Conservation (phyloP, 2,888 invertebrate species). For the Microplitis manilae region DNA sequence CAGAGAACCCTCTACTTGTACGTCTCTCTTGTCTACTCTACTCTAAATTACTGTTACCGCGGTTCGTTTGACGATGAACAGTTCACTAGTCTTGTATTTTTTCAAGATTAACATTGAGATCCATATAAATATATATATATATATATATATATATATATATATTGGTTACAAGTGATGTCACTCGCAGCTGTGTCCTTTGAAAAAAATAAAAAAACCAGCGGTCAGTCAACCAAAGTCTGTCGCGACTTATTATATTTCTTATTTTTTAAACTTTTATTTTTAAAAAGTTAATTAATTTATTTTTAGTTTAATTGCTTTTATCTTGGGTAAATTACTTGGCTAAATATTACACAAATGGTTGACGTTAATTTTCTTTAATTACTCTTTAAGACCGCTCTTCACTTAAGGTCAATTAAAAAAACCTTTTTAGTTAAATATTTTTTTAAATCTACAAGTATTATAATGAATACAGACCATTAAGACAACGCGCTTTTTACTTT, state of each 20-base stretch:
- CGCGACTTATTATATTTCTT: conserved; percentile 26
- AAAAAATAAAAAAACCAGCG: conserved; percentile 38
- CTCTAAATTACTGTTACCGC: neutral
- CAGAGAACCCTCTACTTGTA: conserved; percentile 6
- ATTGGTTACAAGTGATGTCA: conserved; percentile 28
- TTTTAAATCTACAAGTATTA: neutral
- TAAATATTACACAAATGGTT: conserved; percentile 50
- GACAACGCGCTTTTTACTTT: too few relatives aligned
- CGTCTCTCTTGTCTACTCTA: neutral
- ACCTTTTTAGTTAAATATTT: conserved; percentile 35
- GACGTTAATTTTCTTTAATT: conserved; percentile 61
- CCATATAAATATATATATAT: neutral
- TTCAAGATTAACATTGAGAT: conserved; percentile 7
- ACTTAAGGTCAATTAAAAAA: conserved; percentile 53
- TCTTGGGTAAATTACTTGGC: neutral
- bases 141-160: neutral
- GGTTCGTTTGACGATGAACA: conserved; percentile 20
- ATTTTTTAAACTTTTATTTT: conserved; percentile 2
- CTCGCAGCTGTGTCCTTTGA: conserved; percentile 45
- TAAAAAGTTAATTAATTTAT: conserved; percentile 13
- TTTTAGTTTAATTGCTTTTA: conserved; percentile 23
- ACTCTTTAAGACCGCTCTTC: conserved; percentile 42
- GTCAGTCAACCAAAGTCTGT: conserved; percentile 58
- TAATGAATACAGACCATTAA: too few relatives aligned
- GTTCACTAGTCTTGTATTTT: conserved; percentile 15